phyloP scores from a whole-genome alignment of 2,113 vertebrate species.

The Tragulus kanchil region DNA sequence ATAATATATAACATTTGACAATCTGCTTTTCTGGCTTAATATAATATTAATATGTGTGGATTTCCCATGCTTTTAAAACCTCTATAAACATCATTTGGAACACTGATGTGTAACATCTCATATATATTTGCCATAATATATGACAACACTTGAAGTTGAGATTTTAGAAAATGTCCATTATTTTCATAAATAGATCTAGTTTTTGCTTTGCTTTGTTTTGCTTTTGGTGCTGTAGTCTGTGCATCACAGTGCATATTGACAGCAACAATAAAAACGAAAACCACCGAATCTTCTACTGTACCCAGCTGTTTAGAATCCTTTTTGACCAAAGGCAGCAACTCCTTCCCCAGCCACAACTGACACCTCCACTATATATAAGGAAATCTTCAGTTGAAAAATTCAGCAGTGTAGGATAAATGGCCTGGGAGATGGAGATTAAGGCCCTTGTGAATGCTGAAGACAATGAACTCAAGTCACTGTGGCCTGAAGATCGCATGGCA shows the following conservation, averaged over 20 bases:
- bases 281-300: not conserved
- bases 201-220: not conserved
- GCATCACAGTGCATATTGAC: not conserved
- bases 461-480: not conserved
- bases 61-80: not conserved
- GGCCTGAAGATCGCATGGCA: not conserved
- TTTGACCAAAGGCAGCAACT: not conserved
- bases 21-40: slow-evolving; percentile 27
- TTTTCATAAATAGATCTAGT: not conserved
- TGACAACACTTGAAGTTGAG: not conserved
- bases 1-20: not conserved
- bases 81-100: slow-evolving; percentile 20
- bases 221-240: not conserved
- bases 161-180: not conserved
- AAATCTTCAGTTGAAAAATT: not conserved
- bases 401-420: not conserved
- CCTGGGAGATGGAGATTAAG: not conserved
- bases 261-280: not conserved
- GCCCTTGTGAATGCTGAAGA: not conserved
- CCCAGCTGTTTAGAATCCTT: not conserved
- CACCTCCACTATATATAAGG: not conserved
- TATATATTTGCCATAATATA: not conserved
- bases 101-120: not conserved
- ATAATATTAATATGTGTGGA: not conserved
- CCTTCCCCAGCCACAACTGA: not conserved